phyloP scores from a whole-genome alignment of 2,888 invertebrate species.

The Orgyia antiqua region DNA sequence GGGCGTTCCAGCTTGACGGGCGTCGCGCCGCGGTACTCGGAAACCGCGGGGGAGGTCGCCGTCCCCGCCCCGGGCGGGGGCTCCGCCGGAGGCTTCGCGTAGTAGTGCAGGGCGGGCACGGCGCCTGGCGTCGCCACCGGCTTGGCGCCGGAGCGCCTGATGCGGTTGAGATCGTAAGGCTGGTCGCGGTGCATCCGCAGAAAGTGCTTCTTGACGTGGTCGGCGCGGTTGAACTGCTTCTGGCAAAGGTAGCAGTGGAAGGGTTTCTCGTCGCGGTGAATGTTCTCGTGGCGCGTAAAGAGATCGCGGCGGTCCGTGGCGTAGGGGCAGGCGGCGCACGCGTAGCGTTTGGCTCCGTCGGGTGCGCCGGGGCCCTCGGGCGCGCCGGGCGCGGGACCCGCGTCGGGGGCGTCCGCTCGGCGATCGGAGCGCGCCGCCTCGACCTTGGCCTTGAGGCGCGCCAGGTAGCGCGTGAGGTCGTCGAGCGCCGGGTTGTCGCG shows the following conservation, averaged over 20 bases:
- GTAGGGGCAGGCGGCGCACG: constrained; percentile 92
- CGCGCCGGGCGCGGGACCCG: constrained; percentile 12
- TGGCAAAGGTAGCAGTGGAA: constrained; percentile 95
- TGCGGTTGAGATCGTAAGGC: constrained; percentile 90
- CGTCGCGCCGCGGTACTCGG: constrained; percentile 30
- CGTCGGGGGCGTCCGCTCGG: constrained; percentile 19
- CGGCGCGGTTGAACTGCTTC: constrained; percentile 95
- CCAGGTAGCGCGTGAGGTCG: constrained; percentile 84
- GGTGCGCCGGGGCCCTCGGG: constrained; percentile 18
- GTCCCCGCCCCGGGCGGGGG: constrained; percentile 33
- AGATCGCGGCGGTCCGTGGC: constrained; percentile 94
- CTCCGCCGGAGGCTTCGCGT: constrained; percentile 68
- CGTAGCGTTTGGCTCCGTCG: constrained; percentile 83
- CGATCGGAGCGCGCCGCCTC: constrained; percentile 50
- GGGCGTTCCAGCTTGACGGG: constrained; percentile 58
- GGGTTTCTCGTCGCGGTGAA: constrained; percentile 95
- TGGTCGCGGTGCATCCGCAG: constrained; percentile 94
- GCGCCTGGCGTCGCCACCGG: constrained; percentile 58
- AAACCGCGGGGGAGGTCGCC: constrained; percentile 22
- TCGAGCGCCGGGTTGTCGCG: constrained; percentile 86
- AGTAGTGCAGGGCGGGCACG: constrained; percentile 36
- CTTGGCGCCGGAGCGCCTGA: constrained; percentile 81
- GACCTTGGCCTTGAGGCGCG: constrained; percentile 81
- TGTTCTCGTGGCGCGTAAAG: constrained; percentile 94
- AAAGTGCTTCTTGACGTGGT: constrained; percentile 96